Conservation (phyloP, 2,888 invertebrate species). For the Argynnis bischoffii region DNA sequence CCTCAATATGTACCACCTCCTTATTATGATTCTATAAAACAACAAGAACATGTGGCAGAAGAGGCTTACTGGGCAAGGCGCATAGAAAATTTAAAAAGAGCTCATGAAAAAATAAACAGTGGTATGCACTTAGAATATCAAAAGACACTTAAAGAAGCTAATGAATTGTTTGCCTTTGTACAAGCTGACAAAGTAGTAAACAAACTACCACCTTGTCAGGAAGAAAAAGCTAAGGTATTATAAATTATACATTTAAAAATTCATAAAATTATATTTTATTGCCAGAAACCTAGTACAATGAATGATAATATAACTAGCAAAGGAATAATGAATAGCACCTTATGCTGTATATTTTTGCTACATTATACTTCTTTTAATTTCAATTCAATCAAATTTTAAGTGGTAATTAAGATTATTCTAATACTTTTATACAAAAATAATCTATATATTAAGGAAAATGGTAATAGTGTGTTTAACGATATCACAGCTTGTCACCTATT, state of each 20-base stretch:
- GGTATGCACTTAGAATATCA: slow-evolving; percentile 73
- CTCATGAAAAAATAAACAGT: slow-evolving; percentile 70
- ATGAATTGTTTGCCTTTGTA: slow-evolving; percentile 65
- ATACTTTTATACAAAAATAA: background rate
- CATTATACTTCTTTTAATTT: too few relatives aligned
- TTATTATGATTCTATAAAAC: slow-evolving; percentile 55
- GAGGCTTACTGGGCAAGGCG: slow-evolving; percentile 75
- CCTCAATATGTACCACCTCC: slow-evolving; percentile 54
- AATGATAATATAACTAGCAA: too few relatives aligned
- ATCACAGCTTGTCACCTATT: too few relatives aligned
- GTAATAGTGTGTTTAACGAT: too few relatives aligned
- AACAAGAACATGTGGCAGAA: slow-evolving; percentile 64
- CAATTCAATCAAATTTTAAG: too few relatives aligned
- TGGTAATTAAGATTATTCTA: too few relatives aligned
- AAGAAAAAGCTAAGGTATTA: slow-evolving; percentile 72
- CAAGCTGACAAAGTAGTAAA: slow-evolving; percentile 62
- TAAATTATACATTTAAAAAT: background rate
- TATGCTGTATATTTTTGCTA: too few relatives aligned
- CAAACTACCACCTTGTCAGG: slow-evolving; percentile 73
- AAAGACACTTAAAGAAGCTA: slow-evolving; percentile 72
- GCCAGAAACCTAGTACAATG: background rate
- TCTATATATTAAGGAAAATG: too few relatives aligned
- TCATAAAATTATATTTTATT: background rate
- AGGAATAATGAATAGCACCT: too few relatives aligned
- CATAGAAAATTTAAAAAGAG: slow-evolving; percentile 69